These are phyloP conservation scores for Paradoxurus hermaphroditus DNA, from an alignment of 2,113 vertebrate genomes.

Conservation along the genomic window DNA sequence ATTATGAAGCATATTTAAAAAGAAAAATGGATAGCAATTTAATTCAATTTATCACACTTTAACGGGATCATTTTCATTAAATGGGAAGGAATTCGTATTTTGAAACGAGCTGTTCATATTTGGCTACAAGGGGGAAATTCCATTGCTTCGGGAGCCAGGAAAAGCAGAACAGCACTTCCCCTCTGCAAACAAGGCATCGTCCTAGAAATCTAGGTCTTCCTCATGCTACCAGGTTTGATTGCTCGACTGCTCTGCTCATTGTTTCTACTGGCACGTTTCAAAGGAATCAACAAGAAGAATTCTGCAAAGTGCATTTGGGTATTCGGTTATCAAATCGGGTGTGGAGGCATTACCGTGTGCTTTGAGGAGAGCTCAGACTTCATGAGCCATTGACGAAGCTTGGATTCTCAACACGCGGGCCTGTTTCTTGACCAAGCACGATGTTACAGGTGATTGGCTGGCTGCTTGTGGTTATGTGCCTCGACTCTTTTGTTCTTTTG, in stretches of 20 bases:
- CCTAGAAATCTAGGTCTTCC: not conserved
- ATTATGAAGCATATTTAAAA: constrained; percentile 49
- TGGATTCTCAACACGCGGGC: not conserved
- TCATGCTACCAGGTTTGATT: not conserved
- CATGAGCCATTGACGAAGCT: not conserved
- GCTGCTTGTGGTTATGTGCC: not conserved
- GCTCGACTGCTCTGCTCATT: not conserved
- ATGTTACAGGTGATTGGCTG: not conserved
- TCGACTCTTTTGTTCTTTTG: not conserved
- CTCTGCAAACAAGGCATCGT: not conserved
- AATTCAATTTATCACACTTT: constrained; percentile 49
- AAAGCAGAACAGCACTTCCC: not conserved
- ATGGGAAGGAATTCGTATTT: not conserved
- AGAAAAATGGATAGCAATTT: constrained; percentile 55
- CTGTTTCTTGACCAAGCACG: not conserved
- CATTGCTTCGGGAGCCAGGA: not conserved
- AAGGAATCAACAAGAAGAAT: constrained; percentile 18
- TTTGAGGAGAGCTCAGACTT: not conserved
- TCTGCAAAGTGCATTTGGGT: not conserved
- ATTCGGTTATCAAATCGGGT: not conserved
- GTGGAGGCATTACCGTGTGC: not conserved
- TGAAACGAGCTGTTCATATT: not conserved
- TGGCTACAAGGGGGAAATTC: not conserved
- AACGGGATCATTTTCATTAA: constrained; percentile 23
- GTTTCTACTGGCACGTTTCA: not conserved